Base-by-base conservation (phyloP, 2,113 vertebrate genomes). In the Amphiprion percula region DNA sequence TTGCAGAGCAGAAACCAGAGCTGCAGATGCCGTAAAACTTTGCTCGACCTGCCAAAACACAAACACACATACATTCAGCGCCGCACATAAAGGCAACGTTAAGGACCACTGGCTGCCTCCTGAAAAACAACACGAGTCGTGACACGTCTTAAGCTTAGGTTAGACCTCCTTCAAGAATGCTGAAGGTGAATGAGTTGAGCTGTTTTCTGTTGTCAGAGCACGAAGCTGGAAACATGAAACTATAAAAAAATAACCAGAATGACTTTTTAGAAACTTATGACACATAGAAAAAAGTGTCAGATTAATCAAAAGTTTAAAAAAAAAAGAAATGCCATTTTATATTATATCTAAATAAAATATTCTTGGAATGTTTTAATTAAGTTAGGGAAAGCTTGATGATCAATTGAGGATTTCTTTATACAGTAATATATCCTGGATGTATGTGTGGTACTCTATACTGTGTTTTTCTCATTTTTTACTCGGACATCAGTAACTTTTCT, bases 1-100 rank as follows among this genome's bases (percentile, higher is more conserved):
- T 94, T 99, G 97, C 77, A 99, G 93, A 28, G 95, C 71, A 83
- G 92, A 90, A 78, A 99, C 93, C 30, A 97, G 91, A 69, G 95
- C 94, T 75, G 95, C 94, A 72, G 96, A 95, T 68, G 96, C 96
- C 9, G 84, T 82, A 17, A 77, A 74, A 77, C 58, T 68, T 30
- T 86, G 84, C 28, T 92, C 90, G 0, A 69, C 84, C 96, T 97
- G 90, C 81, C 87, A 90, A 86, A 94, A 94, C 63, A 77, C 6
- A 80, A 56, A 37, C 17, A 68, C 17, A 69, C 56, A 56, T 46
- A 74, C 66, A 74, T 26, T 56, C 72, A 86, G 85, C 44, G 53
- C 68, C 86, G 81, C 56, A 74, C 52, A 79, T 80, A 71, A 85
- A 82, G 82, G 83, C 59, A 54, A 64, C 4, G 71, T 70, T 87